Evolutionary conservation across 2,113 vertebrate species (phyloP).

Genomic region (Clarias magur): DNA sequence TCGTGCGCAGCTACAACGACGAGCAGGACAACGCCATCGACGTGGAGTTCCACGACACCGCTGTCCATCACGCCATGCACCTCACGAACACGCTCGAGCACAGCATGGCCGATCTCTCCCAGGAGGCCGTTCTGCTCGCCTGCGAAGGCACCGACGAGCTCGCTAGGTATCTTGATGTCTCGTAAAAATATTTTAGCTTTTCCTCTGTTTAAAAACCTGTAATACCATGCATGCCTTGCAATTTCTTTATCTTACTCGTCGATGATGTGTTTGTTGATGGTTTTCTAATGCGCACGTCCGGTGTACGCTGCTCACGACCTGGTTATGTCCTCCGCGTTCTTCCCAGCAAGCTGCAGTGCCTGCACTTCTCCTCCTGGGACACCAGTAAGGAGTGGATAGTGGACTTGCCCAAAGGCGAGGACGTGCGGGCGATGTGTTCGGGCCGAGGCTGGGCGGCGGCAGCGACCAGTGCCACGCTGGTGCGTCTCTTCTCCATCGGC

Average conservation of each 20-base stretch:
- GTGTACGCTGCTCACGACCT: not conserved
- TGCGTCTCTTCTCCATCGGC: constrained; percentile 85
- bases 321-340: not conserved
- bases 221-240: not conserved
- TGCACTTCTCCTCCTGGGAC: constrained; percentile 96
- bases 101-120: constrained; percentile 86
- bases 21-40: constrained; percentile 95
- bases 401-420: constrained; percentile 86
- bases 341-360: constrained; percentile 90
- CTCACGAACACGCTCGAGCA: constrained; percentile 87
- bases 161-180: constrained; percentile 70
- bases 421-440: constrained; percentile 82
- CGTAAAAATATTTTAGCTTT: not conserved
- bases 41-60: constrained; percentile 92
- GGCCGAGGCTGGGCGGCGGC: constrained; percentile 91
- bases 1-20: constrained; percentile 92
- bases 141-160: constrained; percentile 85
- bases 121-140: constrained; percentile 87
- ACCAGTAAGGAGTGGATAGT: constrained; percentile 95
- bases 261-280: not conserved
- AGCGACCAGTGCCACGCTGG: constrained; percentile 78
- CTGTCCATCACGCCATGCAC: constrained; percentile 91
- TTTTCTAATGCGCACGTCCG: not conserved
- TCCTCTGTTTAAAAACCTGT: not conserved
- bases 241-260: not conserved